Base-by-base conservation (phyloP, 2,113 vertebrate genomes). In the Aix galericulata region DNA sequence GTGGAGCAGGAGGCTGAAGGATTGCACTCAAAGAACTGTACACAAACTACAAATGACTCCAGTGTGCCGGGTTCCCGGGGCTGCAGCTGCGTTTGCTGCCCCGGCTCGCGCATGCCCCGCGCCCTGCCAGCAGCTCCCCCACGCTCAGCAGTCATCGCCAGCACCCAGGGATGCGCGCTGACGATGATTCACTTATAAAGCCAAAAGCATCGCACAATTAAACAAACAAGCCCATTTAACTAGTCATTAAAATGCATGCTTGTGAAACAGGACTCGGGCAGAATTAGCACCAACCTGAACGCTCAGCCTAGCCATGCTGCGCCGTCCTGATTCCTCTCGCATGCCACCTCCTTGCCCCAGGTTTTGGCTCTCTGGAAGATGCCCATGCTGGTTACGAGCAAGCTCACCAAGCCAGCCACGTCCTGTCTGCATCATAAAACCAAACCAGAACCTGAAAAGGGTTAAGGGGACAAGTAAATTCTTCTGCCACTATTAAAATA, bases 131-230 rank as follows among this genome's bases (percentile, higher is more conserved):
- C 22, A 44, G 22, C 89, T 87, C 71, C 90, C 89, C 73, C 80
- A 21, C 11, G 3, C 76, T 59, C 29, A 16, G 2, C 71, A 23
- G 64, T 40, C 82, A 74, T 7, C 5, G 12, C 82, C 86, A 15
- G 71, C 76, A 29, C 67, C 80, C 36, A 4, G 44, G 87, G 81
- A 67, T 74, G 20, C 3, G 1, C 20, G 5, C 38, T 27, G 71
- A 36, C 36, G 36, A 32, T 95, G 95, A 97, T 60, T 96, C 95
- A 95, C 66, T 40, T 13, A 10, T 13, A 9, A 69, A 82, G 91
- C 91, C 84, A 58, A 95, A 79, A 94, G 88, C 94, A 89, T 27
- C 4, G 11, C 38, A 8, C 81, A 74, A 94, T 96, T 97, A 93
- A 95, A 83, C 58, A 42, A 85, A 95, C 87, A 42, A 95, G 86